Evolutionary conservation across 1,140 invertebrate species (phyloP).

Genomic region (Phthorimaea operculella): DNA sequence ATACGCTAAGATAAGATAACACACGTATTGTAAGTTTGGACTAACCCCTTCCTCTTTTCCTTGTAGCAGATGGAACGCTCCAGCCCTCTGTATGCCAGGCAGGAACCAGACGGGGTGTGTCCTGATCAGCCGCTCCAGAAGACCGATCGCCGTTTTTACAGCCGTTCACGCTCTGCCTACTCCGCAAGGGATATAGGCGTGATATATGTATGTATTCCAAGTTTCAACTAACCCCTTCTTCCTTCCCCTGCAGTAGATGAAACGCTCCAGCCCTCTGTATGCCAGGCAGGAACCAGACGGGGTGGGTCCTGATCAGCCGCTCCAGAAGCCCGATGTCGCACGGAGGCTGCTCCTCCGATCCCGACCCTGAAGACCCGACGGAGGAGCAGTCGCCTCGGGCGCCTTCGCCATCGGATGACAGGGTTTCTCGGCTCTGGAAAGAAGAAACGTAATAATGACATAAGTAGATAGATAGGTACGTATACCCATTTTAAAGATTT

Average conservation of each 20-base stretch:
- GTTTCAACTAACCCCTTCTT: slow-evolving; percentile 91
- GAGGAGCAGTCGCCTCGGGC: slow-evolving; percentile 63
- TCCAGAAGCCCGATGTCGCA: slow-evolving; percentile 88
- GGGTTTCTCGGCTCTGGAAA: slow-evolving; percentile 63
- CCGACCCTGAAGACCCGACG: slow-evolving; percentile 54
- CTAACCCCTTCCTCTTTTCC: slow-evolving; percentile 92
- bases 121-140: slow-evolving; percentile 87
- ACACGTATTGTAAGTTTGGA: too few relatives aligned
- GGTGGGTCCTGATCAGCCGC: slow-evolving; percentile 88
- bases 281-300: slow-evolving; percentile 95
- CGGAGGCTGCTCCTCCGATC: slow-evolving; percentile 65
- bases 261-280: slow-evolving; percentile 92
- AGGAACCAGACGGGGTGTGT: slow-evolving; percentile 96
- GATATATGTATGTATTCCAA: too few relatives aligned
- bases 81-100: slow-evolving; percentile 89
- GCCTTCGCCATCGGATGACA: slow-evolving; percentile 63
- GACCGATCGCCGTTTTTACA: too few relatives aligned
- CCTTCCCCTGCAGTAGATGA: slow-evolving; percentile 92
- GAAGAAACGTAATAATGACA: too few relatives aligned
- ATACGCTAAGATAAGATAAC: too few relatives aligned
- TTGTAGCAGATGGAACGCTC: slow-evolving; percentile 91
- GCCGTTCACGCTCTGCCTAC: too few relatives aligned
- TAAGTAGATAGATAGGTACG: too few relatives aligned
- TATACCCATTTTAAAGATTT: too few relatives aligned
- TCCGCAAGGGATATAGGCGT: too few relatives aligned